Percentiles rank a stretch among this genome's conserved stretches.
Conservation (phyloP, 2,113 vertebrate species). For the Lota lota region DNA sequence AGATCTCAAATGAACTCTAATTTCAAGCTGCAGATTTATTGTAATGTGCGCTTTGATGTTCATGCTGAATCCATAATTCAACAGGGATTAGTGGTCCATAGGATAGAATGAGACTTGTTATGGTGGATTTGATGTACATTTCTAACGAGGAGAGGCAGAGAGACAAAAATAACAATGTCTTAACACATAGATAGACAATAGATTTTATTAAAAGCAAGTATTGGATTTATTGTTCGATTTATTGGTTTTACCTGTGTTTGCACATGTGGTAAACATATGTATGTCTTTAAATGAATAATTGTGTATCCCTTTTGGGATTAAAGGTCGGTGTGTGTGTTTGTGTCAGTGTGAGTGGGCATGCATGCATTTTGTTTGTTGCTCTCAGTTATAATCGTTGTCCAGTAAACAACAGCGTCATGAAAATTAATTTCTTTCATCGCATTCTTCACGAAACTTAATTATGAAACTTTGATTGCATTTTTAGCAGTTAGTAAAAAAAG, state of each 20-base stretch:
- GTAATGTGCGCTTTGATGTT: slow-evolving; percentile 37
- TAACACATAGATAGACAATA: slow-evolving; percentile 5
- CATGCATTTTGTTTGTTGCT: not conserved
- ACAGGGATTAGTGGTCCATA: slow-evolving; percentile 28
- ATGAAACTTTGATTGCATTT: not conserved
- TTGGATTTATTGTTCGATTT: slow-evolving; percentile 6
- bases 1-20: slow-evolving; percentile 29
- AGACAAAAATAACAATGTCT: not conserved
- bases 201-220: slow-evolving; percentile 1
- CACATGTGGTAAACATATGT: not conserved
- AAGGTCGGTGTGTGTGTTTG: not conserved
- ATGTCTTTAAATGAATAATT: not conserved
- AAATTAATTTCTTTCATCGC: not conserved
- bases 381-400: too few species aligned
- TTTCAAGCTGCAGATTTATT: slow-evolving; percentile 27
- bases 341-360: not conserved
- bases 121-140: slow-evolving; percentile 21
- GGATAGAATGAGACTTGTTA: slow-evolving; percentile 24
- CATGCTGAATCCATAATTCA: slow-evolving; percentile 26
- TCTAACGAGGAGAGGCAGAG: slow-evolving; percentile 6
- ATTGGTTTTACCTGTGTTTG: not conserved
- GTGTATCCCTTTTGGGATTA: not conserved
- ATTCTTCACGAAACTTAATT: too few species aligned
- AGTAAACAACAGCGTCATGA: not conserved
- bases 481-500: not conserved